Conservation (phyloP, 2,888 invertebrate genomes). For the Drosophila melanosoma region DNA sequence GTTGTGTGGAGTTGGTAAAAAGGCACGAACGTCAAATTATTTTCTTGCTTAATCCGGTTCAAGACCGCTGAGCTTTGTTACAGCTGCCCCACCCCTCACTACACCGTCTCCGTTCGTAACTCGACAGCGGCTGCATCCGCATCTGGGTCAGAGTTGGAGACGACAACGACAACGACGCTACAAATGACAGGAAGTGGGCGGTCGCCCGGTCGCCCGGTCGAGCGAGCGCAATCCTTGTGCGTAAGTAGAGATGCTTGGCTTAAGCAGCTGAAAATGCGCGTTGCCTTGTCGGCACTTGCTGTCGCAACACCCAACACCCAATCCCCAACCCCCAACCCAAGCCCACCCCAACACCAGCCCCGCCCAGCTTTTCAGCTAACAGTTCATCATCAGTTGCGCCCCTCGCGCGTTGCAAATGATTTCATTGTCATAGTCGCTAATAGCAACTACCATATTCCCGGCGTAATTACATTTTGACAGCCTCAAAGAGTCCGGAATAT, state of each 20-base stretch:
- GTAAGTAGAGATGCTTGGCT: constrained; percentile 51
- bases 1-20: constrained; percentile 69
- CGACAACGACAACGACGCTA: constrained; percentile 34
- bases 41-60: constrained; percentile 81
- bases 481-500: constrained; percentile 69
- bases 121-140: constrained; percentile 44
- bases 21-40: constrained; percentile 82
- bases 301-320: neutral
- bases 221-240: constrained; percentile 23
- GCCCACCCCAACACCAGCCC: neutral
- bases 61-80: constrained; percentile 76
- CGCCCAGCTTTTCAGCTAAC: neutral
- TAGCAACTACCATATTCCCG: constrained; percentile 69
- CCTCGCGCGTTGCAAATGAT: constrained; percentile 47
- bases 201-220: constrained; percentile 5
- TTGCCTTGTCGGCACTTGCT: constrained; percentile 29
- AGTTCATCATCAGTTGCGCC: constrained; percentile 4
- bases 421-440: constrained; percentile 80
- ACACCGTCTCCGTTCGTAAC: neutral
- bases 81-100: constrained; percentile 16
- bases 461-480: constrained; percentile 80
- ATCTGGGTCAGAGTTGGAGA: constrained; percentile 71
- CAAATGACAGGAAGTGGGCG: constrained; percentile 69
- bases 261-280: constrained; percentile 53
- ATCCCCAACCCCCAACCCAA: neutral